Conservation (phyloP, 1,140 invertebrate species). For the Leptopilina boulardi region DNA sequence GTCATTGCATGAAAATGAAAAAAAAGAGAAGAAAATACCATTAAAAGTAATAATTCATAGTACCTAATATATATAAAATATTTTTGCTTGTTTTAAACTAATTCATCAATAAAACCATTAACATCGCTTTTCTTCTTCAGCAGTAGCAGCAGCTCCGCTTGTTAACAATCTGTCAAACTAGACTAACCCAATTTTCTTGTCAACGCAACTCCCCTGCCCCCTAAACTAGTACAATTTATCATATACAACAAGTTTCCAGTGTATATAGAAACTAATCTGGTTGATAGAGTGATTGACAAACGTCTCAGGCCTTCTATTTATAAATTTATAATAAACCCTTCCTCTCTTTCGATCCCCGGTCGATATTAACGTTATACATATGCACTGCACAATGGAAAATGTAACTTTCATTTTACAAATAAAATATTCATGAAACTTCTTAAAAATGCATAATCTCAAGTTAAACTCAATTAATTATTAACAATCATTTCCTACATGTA, state of each 20-base stretch:
- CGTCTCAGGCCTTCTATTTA: constrained; percentile 1
- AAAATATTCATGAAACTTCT: neutral
- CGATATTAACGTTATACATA: neutral
- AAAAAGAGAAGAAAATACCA: no score
- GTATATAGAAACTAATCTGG: constrained; percentile 7
- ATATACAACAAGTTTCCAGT: neutral
- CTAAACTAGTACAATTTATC: neutral
- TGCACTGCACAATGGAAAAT: neutral
- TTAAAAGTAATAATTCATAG: no score
- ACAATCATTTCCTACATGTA: no score
- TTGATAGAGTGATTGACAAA: constrained; percentile 33
- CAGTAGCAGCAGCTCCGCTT: neutral
- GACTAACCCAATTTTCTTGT: constrained; percentile 20
- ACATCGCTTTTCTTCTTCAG: neutral
- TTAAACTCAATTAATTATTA: no score
- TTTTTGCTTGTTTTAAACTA: neutral
- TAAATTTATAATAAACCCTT: constrained; percentile 8
- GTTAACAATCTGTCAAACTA: constrained; percentile 26
- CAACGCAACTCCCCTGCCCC: neutral
- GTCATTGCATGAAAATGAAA: no score
- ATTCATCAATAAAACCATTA: constrained; percentile 12
- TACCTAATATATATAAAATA: no score
- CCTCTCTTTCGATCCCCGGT: no score
- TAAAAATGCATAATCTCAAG: neutral
- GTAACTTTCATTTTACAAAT: neutral